Evolutionary conservation across 2,888 invertebrate species (phyloP), one percentile per base, ranked within the genome.

Genomic region (Sphaerolaimus hirsutus): DNA sequence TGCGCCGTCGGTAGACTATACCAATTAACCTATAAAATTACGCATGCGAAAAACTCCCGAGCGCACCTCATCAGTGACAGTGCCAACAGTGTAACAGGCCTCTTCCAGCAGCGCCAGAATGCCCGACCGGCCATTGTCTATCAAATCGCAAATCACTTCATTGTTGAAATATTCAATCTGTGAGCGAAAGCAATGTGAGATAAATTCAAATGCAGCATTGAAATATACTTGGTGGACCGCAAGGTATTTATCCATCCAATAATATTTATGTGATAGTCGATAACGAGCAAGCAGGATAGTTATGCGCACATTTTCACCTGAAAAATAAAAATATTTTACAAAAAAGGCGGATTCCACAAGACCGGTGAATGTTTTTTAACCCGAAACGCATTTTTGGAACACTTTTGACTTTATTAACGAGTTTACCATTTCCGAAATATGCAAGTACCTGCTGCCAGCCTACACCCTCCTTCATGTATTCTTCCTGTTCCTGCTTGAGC

Each of bases 401-500:
- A 37, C 12, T n/a, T 37, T 19, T 5, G 5, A 19, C 5, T 19
- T 5, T 37, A 7, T 23, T 23, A 23, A 22, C 10, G 7, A 40
- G 40, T 7, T 23, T 10, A 7, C 19, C 3, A 40, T 12, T 12
- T 22, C 19, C 12, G 12, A 7, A 22, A 42, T 2, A 7, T 38
- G 21, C 4, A 53, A 61, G 55, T 43, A 66, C 66, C 52, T 84
- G 79, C 49, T 78, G 76, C 93, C 91, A 93, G 55, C 78, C 78
- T 60, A 97, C 91, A 45, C 91, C 93, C 64, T 97, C 93, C 25
- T 78, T 74, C 53, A 77, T 75, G 64, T 97, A 97, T 63, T 93
- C 93, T 62, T 93, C 93, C 61, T 97, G 93, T 64, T 97, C 91
- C 65, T 89, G 91, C 61, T 89, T 87, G 51, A 97, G 68, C 27